These are phyloP conservation scores for Zingel zingel DNA, from an alignment of 2,113 vertebrate genomes.

Conservation along the genomic window DNA sequence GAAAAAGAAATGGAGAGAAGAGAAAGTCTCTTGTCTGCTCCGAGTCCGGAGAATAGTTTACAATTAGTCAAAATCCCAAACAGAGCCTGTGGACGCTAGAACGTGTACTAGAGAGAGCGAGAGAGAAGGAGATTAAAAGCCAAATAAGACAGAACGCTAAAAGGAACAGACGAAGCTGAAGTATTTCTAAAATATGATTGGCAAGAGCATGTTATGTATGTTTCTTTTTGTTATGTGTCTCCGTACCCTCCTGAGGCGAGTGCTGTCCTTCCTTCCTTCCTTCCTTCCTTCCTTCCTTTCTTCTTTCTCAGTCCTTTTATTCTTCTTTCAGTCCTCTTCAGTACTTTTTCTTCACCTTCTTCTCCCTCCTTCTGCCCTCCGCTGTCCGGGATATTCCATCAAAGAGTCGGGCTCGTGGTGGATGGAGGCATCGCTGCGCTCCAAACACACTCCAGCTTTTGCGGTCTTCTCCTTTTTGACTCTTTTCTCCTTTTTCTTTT, in stretches of 20 bases:
- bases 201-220: slow-evolving; percentile 26
- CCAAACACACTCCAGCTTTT: slow-evolving; percentile 34
- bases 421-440: slow-evolving; percentile 29
- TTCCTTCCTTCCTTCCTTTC: slow-evolving; percentile 57
- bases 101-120: slow-evolving; percentile 43
- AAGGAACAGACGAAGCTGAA: slow-evolving; percentile 60
- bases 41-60: slow-evolving; percentile 68
- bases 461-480: slow-evolving; percentile 46
- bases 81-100: slow-evolving; percentile 66
- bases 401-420: slow-evolving; percentile 45
- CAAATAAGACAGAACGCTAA: slow-evolving; percentile 47
- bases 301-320: slow-evolving; percentile 33
- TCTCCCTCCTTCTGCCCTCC: slow-evolving; percentile 51
- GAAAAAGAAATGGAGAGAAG: slow-evolving; percentile 65
- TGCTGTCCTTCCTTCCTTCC: slow-evolving; percentile 41
- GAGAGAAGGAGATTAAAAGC: slow-evolving; percentile 49
- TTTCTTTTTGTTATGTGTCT: slow-evolving; percentile 37
- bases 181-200: slow-evolving; percentile 49
- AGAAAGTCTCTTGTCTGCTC: slow-evolving; percentile 59
- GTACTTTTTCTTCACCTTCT: slow-evolving; percentile 39
- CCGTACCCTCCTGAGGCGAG: slow-evolving; percentile 65
- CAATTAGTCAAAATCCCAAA: slow-evolving; percentile 76
- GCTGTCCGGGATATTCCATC: slow-evolving; percentile 73
- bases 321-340: slow-evolving; percentile 37
- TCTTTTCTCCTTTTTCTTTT: slow-evolving; percentile 29